phyloP scores from a whole-genome alignment of 2,113 vertebrate species.

The Chlorodrepanis virens region DNA sequence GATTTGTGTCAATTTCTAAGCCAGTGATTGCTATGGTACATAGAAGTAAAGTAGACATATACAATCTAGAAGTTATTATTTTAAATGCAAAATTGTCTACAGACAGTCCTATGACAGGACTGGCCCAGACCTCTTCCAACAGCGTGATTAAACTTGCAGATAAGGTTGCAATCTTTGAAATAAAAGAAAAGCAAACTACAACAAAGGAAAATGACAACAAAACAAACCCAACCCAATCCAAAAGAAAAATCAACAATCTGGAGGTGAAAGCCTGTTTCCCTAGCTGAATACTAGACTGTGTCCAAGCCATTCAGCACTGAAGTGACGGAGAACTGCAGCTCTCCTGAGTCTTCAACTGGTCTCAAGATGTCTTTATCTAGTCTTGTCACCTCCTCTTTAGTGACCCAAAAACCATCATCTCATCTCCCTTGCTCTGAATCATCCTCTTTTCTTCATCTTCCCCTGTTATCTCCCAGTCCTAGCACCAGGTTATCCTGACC shows the following conservation, averaged over 20 bases:
- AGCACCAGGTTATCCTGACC: rapidly evolving
- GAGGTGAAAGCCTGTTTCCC: neutral
- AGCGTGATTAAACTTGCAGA: neutral
- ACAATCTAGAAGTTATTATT: neutral
- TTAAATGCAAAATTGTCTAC: neutral
- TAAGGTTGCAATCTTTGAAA: neutral
- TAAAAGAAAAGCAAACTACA: neutral
- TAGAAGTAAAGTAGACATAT: neutral
- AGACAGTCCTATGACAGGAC: neutral
- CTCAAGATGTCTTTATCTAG: neutral
- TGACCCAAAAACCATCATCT: neutral
- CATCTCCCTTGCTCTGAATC: neutral
- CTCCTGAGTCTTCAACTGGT: neutral
- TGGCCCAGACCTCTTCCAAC: neutral
- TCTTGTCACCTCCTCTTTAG: neutral
- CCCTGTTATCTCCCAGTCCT: neutral
- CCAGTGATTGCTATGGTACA: neutral
- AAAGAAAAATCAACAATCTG: neutral
- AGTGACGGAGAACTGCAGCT: rapidly evolving
- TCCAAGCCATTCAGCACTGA: neutral
- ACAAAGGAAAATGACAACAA: neutral
- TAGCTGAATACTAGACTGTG: neutral
- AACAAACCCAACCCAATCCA: neutral
- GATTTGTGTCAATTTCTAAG: neutral
- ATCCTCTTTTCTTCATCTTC: neutral